Evolutionary conservation across 2,113 vertebrate species (phyloP).

Genomic region (Sinocyclocheilus anshuiensis): DNA sequence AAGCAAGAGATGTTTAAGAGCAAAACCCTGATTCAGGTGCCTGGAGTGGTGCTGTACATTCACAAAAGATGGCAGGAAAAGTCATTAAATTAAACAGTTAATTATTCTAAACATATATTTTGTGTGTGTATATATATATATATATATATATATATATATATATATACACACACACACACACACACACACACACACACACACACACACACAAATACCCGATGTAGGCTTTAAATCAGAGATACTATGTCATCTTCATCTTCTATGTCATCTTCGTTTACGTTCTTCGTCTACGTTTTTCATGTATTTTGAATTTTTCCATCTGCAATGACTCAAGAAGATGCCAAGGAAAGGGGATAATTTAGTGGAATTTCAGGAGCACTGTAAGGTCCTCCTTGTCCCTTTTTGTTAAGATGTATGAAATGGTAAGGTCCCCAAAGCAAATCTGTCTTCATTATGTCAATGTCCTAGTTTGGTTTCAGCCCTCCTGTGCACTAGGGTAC

Average conservation of each 20-base stretch:
- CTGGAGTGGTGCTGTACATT: too few species aligned
- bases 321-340: background rate
- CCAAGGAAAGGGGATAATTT: background rate
- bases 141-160: too few species aligned
- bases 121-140: too few species aligned
- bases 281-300: too few species aligned
- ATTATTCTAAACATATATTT: too few species aligned
- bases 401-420: slow-evolving; percentile 35
- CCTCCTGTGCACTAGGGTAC: slow-evolving; percentile 7
- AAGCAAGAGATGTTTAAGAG: background rate
- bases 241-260: too few species aligned
- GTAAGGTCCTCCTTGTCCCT: slow-evolving; percentile 16
- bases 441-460: slow-evolving; percentile 66
- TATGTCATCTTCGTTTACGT: too few species aligned
- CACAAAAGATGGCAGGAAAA: too few species aligned
- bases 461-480: slow-evolving; percentile 47
- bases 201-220: too few species aligned
- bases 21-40: background rate
- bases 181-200: too few species aligned
- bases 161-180: too few species aligned
- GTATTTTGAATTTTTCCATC: background rate
- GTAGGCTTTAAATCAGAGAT: background rate
- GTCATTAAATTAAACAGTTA: too few species aligned
- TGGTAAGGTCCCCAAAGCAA: slow-evolving; percentile 42
- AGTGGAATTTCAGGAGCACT: slow-evolving; percentile 4